Percentiles rank a stretch among this genome's conserved stretches.
phyloP scores from a whole-genome alignment of 2,797 vertebrate genomes.

The Steatocranus sp. region DNA sequence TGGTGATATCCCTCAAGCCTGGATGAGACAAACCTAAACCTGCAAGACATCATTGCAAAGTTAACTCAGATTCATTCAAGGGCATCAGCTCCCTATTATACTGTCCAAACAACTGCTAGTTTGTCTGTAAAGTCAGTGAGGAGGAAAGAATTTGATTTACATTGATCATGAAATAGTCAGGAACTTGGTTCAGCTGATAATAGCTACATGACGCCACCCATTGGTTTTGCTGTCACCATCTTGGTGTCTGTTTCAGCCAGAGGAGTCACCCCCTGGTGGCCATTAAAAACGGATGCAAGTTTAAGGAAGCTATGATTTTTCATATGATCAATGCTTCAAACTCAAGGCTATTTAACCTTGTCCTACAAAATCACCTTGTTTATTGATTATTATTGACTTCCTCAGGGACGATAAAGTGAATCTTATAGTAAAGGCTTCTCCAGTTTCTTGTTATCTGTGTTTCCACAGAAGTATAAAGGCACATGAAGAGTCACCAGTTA shows the following conservation, averaged over 20 bases:
- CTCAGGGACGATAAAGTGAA: not conserved
- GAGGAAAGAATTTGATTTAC: not conserved
- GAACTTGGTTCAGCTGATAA: not conserved
- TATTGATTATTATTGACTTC: not conserved
- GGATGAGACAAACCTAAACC: slow-evolving; percentile 74
- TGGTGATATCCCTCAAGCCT: slow-evolving; percentile 88
- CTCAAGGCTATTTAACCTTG: not conserved
- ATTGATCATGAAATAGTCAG: not conserved
- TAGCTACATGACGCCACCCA: rapidly evolving
- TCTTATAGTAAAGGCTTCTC: not conserved
- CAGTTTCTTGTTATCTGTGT: not conserved
- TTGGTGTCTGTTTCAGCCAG: not conserved
- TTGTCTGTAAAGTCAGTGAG: rapidly evolving
- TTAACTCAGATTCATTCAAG: not conserved
- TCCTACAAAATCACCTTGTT: not conserved
- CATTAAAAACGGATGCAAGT: not conserved
- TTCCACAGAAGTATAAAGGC: not conserved
- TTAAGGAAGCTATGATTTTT: not conserved
- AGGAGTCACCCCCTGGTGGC: not conserved
- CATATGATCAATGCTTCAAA: not conserved
- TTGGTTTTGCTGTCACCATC: not conserved
- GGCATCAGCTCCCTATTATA: not conserved
- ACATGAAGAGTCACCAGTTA: rapidly evolving
- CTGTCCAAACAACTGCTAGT: rapidly evolving
- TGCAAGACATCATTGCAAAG: slow-evolving; percentile 34